phyloP scores from a whole-genome alignment of 2,113 vertebrate species.

The Tragelaphus scriptus region DNA sequence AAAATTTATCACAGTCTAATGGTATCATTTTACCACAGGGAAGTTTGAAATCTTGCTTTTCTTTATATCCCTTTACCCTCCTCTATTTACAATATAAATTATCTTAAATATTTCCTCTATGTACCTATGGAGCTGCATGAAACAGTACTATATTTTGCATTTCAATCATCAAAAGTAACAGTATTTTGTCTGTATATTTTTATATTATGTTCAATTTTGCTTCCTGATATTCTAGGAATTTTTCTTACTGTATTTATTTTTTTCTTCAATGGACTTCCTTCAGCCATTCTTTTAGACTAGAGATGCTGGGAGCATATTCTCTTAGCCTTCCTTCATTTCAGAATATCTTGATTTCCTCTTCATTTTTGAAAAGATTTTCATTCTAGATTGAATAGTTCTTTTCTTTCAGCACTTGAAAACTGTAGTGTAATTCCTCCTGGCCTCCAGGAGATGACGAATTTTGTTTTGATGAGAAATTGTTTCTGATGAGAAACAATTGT shows the following conservation, averaged over 20 bases:
- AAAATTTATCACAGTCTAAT: not conserved
- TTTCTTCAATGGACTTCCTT: not conserved
- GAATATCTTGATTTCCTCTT: not conserved
- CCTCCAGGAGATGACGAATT: not conserved
- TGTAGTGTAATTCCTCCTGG: not conserved
- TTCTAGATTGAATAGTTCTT: not conserved
- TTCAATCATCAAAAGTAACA: not conserved
- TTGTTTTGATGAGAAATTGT: too few species aligned
- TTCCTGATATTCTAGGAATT: not conserved
- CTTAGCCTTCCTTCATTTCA: not conserved
- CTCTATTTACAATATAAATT: not conserved
- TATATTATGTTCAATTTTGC: not conserved
- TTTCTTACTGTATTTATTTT: not conserved
- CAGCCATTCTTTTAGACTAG: not conserved
- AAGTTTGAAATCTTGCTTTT: not conserved
- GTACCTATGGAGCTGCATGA: not conserved
- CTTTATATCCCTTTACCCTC: not conserved
- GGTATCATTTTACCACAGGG: not conserved
- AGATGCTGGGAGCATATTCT: not conserved
- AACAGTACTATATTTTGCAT: not conserved
- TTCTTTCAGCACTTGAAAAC: not conserved
- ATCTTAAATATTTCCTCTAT: not conserved
- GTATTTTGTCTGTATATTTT: not conserved
- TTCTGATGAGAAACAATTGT: not conserved
- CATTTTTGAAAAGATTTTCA: not conserved